Conservation (phyloP, 2,113 vertebrate species). For the Orcinus orca region DNA sequence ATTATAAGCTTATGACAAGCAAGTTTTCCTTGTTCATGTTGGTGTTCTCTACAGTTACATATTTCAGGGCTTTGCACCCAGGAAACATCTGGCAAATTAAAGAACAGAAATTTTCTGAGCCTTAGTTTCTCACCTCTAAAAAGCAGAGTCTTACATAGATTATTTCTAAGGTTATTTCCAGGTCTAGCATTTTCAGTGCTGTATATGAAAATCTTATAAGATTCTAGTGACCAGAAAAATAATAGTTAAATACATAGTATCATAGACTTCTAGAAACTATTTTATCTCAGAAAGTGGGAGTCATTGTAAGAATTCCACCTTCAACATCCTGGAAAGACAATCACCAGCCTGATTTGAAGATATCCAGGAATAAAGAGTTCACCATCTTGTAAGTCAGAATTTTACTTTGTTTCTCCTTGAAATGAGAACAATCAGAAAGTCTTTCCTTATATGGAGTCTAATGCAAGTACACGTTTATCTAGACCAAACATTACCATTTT, state of each 20-base stretch:
- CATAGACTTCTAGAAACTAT: background rate
- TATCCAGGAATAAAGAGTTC: background rate
- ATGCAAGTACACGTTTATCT: background rate
- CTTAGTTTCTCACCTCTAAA: background rate
- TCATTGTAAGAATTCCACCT: background rate
- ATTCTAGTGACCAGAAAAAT: background rate
- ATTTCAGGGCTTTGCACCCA: background rate
- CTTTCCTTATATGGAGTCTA: background rate
- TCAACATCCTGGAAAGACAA: background rate
- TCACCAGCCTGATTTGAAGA: background rate
- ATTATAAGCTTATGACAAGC: background rate
- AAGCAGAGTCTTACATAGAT: background rate
- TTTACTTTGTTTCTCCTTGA: background rate
- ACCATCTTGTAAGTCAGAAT: background rate
- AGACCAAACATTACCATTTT: background rate
- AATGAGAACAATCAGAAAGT: background rate
- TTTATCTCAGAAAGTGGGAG: background rate
- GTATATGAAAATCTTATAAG: background rate
- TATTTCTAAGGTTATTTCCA: background rate
- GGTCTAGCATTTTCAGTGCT: background rate
- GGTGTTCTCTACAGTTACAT: background rate
- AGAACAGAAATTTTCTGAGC: background rate
- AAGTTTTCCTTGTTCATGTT: background rate
- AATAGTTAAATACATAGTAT: background rate
- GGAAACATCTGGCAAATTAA: background rate